These are phyloP conservation scores for Lithophane semibrunnea DNA, from an alignment of 2,888 invertebrate species.

Conservation along the genomic window DNA sequence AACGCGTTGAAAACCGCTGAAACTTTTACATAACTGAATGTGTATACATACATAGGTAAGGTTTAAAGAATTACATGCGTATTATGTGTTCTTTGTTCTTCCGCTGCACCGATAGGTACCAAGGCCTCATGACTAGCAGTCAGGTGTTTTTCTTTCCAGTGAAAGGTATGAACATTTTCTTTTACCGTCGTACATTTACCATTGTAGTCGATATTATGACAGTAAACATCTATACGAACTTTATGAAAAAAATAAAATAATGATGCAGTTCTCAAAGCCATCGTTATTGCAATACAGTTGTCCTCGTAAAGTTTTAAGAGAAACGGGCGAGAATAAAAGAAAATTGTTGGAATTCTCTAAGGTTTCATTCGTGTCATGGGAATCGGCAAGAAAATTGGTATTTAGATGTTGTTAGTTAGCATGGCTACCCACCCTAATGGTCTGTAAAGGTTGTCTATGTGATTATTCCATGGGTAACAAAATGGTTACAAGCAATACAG, in stretches of 20 bases:
- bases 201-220: neutral
- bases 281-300: neutral
- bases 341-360: neutral
- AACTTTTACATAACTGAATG: slow-evolving; percentile 42
- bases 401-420: too few relatives aligned
- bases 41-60: neutral
- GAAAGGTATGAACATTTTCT: neutral
- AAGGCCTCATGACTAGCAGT: neutral
- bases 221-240: neutral
- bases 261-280: neutral
- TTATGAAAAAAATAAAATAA: slow-evolving; percentile 1
- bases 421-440: neutral
- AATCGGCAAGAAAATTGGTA: neutral
- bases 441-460: too few relatives aligned
- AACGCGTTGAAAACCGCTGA: slow-evolving; percentile 52
- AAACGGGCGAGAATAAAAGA: neutral
- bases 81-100: slow-evolving; percentile 1
- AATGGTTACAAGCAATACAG: neutral
- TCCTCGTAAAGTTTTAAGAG: neutral
- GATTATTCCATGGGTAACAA: neutral
- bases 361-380: neutral
- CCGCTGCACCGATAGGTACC: neutral
- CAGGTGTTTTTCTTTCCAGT: neutral
- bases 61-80: neutral
- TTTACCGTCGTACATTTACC: neutral